Evolutionary conservation across 2,113 vertebrate genomes (phyloP).

Genomic region (Macaca mulatta): DNA sequence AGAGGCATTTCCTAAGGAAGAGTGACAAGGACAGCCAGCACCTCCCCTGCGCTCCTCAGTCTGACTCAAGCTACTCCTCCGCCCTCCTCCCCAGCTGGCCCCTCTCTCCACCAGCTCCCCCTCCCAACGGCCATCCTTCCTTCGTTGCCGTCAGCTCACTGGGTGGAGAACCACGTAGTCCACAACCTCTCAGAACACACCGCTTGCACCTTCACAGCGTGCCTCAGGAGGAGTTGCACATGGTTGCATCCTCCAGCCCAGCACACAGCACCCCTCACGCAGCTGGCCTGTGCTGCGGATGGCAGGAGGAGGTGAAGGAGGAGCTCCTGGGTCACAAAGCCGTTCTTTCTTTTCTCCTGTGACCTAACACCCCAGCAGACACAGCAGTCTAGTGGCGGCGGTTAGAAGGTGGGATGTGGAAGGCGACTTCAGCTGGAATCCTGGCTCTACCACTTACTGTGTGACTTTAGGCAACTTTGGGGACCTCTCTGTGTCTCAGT

Average conservation of each 20-base stretch:
- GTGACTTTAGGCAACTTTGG: neutral
- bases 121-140: too few species aligned
- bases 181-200: slow-evolving; percentile 89
- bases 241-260: slow-evolving; percentile 84
- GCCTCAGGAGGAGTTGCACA: slow-evolving; percentile 61
- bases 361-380: neutral
- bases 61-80: too few species aligned
- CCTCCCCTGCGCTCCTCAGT: too few species aligned
- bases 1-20: too few species aligned
- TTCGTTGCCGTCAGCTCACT: neutral
- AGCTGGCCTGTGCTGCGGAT: slow-evolving; percentile 87
- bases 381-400: too few species aligned
- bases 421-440: neutral
- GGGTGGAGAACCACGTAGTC: slow-evolving; percentile 89
- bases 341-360: neutral
- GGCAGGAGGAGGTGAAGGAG: neutral
- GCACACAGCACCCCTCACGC: slow-evolving; percentile 87
- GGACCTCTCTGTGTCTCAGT: neutral
- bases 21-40: too few species aligned
- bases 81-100: slow-evolving; percentile 73
- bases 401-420: neutral
- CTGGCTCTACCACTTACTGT: neutral
- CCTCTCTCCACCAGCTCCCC: neutral
- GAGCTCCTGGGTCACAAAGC: neutral
- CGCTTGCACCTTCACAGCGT: slow-evolving; percentile 74